phyloP scores from a whole-genome alignment of 2,888 invertebrate species.

The Sesamia inferens region DNA sequence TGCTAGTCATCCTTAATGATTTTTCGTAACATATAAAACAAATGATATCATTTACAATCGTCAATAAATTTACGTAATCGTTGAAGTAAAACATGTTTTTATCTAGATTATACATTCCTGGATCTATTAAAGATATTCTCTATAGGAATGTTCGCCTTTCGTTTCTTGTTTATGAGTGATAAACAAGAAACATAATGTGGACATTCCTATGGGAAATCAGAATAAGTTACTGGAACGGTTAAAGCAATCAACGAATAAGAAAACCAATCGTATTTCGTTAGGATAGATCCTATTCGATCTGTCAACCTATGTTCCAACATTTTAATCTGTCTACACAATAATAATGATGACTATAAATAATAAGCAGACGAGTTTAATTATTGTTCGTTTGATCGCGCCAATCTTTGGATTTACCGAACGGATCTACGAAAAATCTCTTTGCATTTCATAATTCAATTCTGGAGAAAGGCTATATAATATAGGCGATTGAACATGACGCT shows the following conservation, averaged over 20 bases:
- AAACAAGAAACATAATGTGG: background rate
- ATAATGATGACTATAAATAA: too few species aligned
- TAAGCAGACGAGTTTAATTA: too few species aligned
- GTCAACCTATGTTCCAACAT: background rate
- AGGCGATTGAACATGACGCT: too few species aligned
- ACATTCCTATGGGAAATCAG: constrained; percentile 30
- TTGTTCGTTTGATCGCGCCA: too few species aligned
- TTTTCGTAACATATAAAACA: background rate
- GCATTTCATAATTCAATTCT: too few species aligned
- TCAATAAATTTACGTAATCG: background rate
- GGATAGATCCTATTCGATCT: background rate
- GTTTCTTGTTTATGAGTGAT: background rate
- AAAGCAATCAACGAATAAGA: constrained; percentile 30
- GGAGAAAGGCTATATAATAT: too few species aligned
- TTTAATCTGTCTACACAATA: background rate
- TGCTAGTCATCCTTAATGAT: constrained; percentile 4
- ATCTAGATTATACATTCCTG: background rate
- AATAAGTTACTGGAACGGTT: background rate
- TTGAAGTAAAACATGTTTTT: background rate
- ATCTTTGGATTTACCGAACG: too few species aligned
- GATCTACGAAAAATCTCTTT: too few species aligned
- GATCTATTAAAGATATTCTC: background rate
- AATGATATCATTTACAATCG: background rate
- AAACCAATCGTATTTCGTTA: constrained; percentile 8
- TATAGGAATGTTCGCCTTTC: too few species aligned